Base-by-base conservation (phyloP, 2,797 vertebrate species). In the Decapterus maruadsi region DNA sequence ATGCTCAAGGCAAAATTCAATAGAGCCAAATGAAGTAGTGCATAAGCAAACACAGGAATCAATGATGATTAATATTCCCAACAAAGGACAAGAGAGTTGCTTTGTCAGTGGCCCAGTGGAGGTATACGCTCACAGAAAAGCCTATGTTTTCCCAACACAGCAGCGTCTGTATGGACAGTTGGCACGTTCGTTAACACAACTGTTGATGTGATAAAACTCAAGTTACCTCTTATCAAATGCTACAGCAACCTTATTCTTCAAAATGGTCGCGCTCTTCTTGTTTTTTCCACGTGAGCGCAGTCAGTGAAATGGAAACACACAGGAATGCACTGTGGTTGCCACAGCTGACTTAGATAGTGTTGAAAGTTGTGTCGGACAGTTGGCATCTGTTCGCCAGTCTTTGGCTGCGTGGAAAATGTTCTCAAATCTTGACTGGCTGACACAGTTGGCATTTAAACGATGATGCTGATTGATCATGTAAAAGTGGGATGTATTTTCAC, bases 291-390 rank as follows among this genome's bases (percentile, higher is more conserved):
- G 77, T 66, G 73, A 77, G 71, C 2, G 57, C 36, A 53, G 71
- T 73, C 48, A 72, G 69, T 76, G 77, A 79, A 78, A 82, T 83
- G 70, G 78, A 90, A 90, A 86, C 79, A 87, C 62, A 64, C 83
- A 84, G 88, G 85, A 93, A 87, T 92, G 80, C 26, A 26, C 56
- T 71, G 88, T 51, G 86, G 85, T 77, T 46, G 73, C 45, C 12
- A 79, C 76, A 77, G 78, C 79, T 85, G 86, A 80, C 77, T 83
- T 58, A 73, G 68, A 83, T 80, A 61, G 83, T 78, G 84, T 50
- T 90, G 89, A 90, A 87, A 89, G 88, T 88, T 72, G 57, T 84
- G 75, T 80, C 81, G 75, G 75, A 83, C 77, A 75, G 38, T 66
- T 90, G 88, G 84, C 89, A 87, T 85, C 72, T 68, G 81, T 59